Percentiles rank a stretch among this genome's conserved stretches.
These are phyloP conservation scores for Dasysyrphus tricinctus DNA, from an alignment of 2,888 invertebrate species.

Conservation along the genomic window DNA sequence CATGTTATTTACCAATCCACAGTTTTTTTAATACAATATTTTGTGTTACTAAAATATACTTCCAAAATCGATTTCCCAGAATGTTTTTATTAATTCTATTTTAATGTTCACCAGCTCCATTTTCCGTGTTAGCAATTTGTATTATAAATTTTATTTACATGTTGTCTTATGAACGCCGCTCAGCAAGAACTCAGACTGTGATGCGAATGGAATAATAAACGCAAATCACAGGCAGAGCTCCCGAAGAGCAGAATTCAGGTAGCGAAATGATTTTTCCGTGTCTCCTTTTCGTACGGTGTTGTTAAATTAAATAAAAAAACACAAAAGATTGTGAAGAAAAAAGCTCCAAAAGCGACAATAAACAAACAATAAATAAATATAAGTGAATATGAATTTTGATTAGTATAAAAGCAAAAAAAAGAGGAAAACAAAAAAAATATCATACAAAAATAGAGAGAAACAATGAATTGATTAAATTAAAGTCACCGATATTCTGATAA, in stretches of 20 bases:
- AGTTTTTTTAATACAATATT: neutral
- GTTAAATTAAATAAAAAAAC: neutral
- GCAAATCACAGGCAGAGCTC: constrained; percentile 93
- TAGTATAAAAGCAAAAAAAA: constrained; percentile 25
- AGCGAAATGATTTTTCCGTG: neutral
- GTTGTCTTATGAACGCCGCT: constrained; percentile 84
- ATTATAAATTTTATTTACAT: constrained; percentile 76
- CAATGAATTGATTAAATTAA: neutral
- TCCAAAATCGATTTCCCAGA: neutral
- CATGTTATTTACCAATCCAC: constrained; percentile 9
- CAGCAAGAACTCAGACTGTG: constrained; percentile 98
- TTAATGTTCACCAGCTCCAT: constrained; percentile 36
- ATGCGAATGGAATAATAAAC: constrained; percentile 87
- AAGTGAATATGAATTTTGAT: constrained; percentile 39
- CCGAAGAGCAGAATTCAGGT: constrained; percentile 84
- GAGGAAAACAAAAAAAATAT: neutral
- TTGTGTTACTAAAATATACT: neutral
- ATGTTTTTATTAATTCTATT: neutral
- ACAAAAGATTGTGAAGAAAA: neutral
- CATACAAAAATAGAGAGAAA: constrained; percentile 1
- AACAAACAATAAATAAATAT: constrained; percentile 9
- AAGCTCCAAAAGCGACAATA: constrained; percentile 25
- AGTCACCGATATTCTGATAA: neutral
- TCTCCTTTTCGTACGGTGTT: neutral
- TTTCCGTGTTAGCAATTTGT: constrained; percentile 42